Evolutionary conservation across 2,888 invertebrate genomes (phyloP).

Genomic region (Villa cingulata): DNA sequence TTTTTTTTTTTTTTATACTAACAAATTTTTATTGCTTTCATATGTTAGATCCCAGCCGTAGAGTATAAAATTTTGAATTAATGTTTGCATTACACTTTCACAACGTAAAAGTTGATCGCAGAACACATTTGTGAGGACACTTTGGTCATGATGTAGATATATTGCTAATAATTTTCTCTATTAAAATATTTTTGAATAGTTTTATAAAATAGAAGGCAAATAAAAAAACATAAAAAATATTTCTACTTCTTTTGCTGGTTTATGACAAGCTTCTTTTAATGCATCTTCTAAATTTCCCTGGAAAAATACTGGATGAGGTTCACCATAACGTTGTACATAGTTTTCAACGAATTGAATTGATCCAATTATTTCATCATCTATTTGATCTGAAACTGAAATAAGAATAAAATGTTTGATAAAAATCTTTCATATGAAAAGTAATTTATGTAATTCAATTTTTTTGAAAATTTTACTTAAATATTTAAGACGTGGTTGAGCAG

Average conservation of each 20-base stretch:
- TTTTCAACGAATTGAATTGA: slow-evolving; percentile 76
- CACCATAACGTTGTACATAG: slow-evolving; percentile 66
- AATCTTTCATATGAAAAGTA: too few species aligned
- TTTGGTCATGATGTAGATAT: slow-evolving; percentile 92
- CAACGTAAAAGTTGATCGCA: slow-evolving; percentile 88
- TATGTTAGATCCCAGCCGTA: slow-evolving; percentile 97
- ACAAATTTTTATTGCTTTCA: slow-evolving; percentile 73
- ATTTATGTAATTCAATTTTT: background rate
- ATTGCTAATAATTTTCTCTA: slow-evolving; percentile 87
- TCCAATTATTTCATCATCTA: slow-evolving; percentile 73
- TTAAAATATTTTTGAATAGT: too few species aligned
- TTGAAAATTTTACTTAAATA: slow-evolving; percentile 52
- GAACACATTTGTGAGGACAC: slow-evolving; percentile 92
- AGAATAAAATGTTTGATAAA: slow-evolving; percentile 1
- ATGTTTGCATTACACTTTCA: slow-evolving; percentile 77
- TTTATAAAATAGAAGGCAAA: too few species aligned
- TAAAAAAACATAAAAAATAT: background rate
- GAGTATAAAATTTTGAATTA: slow-evolving; percentile 79
- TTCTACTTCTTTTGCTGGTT: slow-evolving; percentile 75
- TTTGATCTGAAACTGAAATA: slow-evolving; percentile 64
- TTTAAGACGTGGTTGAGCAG: slow-evolving; percentile 53
- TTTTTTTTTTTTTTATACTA: slow-evolving; percentile 16
- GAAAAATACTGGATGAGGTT: slow-evolving; percentile 78
- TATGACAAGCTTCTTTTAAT: slow-evolving; percentile 75
- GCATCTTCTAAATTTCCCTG: slow-evolving; percentile 85